phyloP scores from a whole-genome alignment of 2,888 invertebrate species.

The Pammene aurita region DNA sequence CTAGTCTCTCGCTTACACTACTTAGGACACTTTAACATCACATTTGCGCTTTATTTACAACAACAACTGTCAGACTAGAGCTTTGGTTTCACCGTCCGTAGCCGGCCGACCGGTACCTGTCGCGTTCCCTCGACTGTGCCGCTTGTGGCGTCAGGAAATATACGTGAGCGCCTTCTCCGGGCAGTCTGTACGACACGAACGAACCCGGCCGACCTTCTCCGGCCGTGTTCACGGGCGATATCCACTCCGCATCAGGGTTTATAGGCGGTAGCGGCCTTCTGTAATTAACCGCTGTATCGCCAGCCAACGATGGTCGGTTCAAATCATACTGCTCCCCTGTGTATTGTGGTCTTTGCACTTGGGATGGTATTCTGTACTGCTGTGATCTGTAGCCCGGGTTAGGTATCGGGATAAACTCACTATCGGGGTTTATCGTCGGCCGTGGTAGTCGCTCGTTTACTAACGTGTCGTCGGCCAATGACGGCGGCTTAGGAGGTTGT shows the following conservation, averaged over 20 bases:
- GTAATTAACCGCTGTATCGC: slow-evolving; percentile 84
- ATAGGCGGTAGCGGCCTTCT: slow-evolving; percentile 80
- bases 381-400: slow-evolving; percentile 72
- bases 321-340: slow-evolving; percentile 73
- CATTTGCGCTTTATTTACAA: slow-evolving; percentile 83
- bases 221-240: slow-evolving; percentile 76
- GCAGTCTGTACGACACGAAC: slow-evolving; percentile 88
- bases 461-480: slow-evolving; percentile 85
- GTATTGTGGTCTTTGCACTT: slow-evolving; percentile 67
- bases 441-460: slow-evolving; percentile 88
- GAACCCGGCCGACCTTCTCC: slow-evolving; percentile 82
- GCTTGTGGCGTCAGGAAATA: slow-evolving; percentile 90
- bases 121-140: slow-evolving; percentile 59
- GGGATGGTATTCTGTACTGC: slow-evolving; percentile 64
- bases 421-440: slow-evolving; percentile 87
- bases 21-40: slow-evolving; percentile 83
- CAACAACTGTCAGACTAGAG: slow-evolving; percentile 76
- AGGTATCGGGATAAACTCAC: slow-evolving; percentile 83
- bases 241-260: slow-evolving; percentile 85
- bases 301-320: slow-evolving; percentile 68
- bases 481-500: slow-evolving; percentile 66
- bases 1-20: slow-evolving; percentile 79
- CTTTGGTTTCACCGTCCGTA: slow-evolving; percentile 80
- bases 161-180: slow-evolving; percentile 90
- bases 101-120: slow-evolving; percentile 69